Base-by-base conservation (phyloP, 2,888 invertebrate species). In the Drosophila mercatorum region DNA sequence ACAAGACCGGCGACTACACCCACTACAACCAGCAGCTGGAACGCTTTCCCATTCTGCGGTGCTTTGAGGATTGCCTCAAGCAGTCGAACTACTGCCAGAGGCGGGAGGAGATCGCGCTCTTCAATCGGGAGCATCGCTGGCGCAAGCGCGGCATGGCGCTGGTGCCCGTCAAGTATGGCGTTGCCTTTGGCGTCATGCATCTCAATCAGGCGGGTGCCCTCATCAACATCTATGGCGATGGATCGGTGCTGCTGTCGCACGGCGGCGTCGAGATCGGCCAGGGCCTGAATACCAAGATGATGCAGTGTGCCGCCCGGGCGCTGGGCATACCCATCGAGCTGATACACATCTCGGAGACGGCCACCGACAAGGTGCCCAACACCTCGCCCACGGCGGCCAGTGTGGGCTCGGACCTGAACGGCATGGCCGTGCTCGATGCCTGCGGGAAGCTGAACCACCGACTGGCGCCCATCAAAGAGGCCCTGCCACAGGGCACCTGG, bases 261-360 rank as follows among this genome's bases (percentile, higher is more conserved):
- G 98, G 97, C 40, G 98, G 98, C n/a, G 96, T 97, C 10, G 99
- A 99, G 94, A 98, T 99, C 96, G 99, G 99, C 0, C 99, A 99
- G 93, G 99, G 99, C 2, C 93, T 99, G 5, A 97, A 98, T 91
- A 99, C 97, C 0, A 99, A 99, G 94, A 97, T 98, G 96, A 95
- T 97, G 61, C 98, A 98, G 94, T 95, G 97, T 12, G 97, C 97
- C 5, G 96, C 97, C 51, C 94, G 95, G 72, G 94, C 94, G 0
- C 93, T 98, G 14, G 95, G 94, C 57, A 95, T 97, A 40, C 95
- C 96, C 5, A 91, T 94, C 0, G 95, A 95, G 0, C 94, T 95
- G 86, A 97, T 98, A 83, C 96, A 97, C 90, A 95, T 97, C 14
- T 95, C 95, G 34, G 98, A 98, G 92, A 97, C 97, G 0, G 93